These are phyloP conservation scores for Lithobius niger DNA, from an alignment of 1,140 invertebrate species.

Conservation along the genomic window DNA sequence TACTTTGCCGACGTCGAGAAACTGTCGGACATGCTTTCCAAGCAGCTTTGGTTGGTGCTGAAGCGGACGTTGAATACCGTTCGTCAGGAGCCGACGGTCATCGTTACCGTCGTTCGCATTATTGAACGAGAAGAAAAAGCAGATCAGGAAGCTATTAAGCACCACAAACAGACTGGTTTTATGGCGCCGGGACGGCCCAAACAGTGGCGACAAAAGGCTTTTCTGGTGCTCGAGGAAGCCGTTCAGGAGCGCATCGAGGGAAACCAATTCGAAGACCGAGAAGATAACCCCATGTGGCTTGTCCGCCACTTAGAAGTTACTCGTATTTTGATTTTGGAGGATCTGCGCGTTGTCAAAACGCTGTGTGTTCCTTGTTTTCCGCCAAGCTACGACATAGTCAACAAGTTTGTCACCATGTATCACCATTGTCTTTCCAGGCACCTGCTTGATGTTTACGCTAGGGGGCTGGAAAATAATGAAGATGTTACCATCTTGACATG, in stretches of 20 bases:
- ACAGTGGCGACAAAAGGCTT: slow-evolving; percentile 73
- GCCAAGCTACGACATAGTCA: slow-evolving; percentile 84
- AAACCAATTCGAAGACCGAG: slow-evolving; percentile 81
- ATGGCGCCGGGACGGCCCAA: slow-evolving; percentile 87
- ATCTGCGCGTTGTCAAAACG: slow-evolving; percentile 80
- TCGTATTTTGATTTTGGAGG: slow-evolving; percentile 74
- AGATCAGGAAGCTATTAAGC: slow-evolving; percentile 60
- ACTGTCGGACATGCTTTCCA: slow-evolving; percentile 64
- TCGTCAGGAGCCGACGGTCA: slow-evolving; percentile 83
- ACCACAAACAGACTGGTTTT: slow-evolving; percentile 69
- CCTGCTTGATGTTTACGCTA: slow-evolving; percentile 73
- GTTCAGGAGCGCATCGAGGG: slow-evolving; percentile 53
- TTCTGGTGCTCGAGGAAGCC: slow-evolving; percentile 64
- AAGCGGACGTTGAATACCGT: slow-evolving; percentile 85
- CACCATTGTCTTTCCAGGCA: slow-evolving; percentile 73
- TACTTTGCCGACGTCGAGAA: slow-evolving; percentile 93
- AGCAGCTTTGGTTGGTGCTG: slow-evolving; percentile 74
- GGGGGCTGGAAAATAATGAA: slow-evolving; percentile 87
- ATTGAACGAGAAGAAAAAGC: slow-evolving; percentile 93
- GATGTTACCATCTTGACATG: slow-evolving; percentile 87
- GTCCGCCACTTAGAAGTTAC: slow-evolving; percentile 61
- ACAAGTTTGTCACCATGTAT: slow-evolving; percentile 85
- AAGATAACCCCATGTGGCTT: slow-evolving; percentile 91
- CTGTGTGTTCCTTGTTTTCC: slow-evolving; percentile 90
- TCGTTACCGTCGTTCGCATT: slow-evolving; percentile 90